Evolutionary conservation across 2,797 vertebrate genomes (phyloP).

Genomic region (Lutjanus campechanus): DNA sequence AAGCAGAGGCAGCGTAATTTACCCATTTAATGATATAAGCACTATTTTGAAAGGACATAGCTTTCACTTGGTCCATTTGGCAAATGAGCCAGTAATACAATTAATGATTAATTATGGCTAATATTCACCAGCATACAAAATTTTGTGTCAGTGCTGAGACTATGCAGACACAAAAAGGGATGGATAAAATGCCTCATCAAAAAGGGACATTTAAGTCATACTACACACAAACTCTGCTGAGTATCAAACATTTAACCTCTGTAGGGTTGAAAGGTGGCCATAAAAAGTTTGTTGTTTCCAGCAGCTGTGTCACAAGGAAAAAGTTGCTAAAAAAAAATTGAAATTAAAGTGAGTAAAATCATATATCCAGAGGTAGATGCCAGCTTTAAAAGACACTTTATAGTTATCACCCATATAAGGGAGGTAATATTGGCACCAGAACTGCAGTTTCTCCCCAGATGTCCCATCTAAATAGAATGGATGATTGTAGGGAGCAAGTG

Average conservation of each 20-base stretch:
- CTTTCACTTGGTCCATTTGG: neutral
- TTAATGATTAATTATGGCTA: neutral
- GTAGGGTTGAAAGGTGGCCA: neutral
- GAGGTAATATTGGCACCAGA: neutral
- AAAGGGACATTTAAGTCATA: neutral
- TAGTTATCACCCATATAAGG: neutral
- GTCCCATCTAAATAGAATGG: neutral
- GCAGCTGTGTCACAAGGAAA: neutral
- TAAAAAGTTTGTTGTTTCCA: neutral
- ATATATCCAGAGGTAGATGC: neutral
- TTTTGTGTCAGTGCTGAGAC: neutral
- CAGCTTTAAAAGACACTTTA: neutral
- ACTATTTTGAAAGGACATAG: neutral
- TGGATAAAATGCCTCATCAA: neutral
- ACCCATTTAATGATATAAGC: conserved; percentile 15
- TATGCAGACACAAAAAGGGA: neutral
- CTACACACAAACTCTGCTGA: neutral
- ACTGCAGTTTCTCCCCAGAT: neutral
- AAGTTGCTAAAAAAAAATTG: neutral
- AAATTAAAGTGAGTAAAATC: neutral
- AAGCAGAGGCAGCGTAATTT: neutral
- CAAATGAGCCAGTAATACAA: conserved; percentile 3
- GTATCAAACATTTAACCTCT: neutral
- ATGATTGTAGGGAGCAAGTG: neutral
- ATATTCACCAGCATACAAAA: neutral